Conservation (phyloP, 2,888 invertebrate species). For the Tridacna crocea region DNA sequence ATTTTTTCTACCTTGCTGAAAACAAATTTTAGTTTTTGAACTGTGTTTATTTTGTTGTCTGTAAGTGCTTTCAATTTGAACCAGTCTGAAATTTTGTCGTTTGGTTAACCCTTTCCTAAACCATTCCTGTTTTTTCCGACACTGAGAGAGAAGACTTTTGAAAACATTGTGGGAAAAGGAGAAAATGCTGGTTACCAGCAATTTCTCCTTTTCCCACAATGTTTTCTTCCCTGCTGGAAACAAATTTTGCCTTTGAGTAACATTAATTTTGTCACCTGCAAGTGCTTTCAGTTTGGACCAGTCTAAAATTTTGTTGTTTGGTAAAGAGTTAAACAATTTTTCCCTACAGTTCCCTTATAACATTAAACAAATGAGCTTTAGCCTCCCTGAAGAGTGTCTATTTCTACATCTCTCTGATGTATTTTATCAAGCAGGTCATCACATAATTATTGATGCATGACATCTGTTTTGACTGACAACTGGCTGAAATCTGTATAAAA, state of each 20-base stretch:
- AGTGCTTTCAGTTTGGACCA: background rate
- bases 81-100: background rate
- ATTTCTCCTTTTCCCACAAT: background rate
- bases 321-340: too few species aligned
- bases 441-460: too few species aligned
- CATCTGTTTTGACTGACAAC: too few species aligned
- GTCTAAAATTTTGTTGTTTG: background rate
- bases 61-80: background rate
- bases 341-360: too few species aligned
- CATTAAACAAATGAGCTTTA: too few species aligned
- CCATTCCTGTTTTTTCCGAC: too few species aligned
- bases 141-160: background rate
- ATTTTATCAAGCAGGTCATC: too few species aligned
- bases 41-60: background rate
- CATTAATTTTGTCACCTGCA: background rate
- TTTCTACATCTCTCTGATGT: too few species aligned
- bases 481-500: too few species aligned
- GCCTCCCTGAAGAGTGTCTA: too few species aligned
- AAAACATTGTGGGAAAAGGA: constrained; percentile 1
- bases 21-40: background rate
- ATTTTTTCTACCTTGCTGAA: background rate
- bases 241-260: background rate
- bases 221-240: background rate
- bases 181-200: background rate
- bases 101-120: too few species aligned